Percentiles rank a stretch among this genome's conserved stretches.
Evolutionary conservation across 2,888 invertebrate species (phyloP).

Genomic region (Cloeon dipterum): DNA sequence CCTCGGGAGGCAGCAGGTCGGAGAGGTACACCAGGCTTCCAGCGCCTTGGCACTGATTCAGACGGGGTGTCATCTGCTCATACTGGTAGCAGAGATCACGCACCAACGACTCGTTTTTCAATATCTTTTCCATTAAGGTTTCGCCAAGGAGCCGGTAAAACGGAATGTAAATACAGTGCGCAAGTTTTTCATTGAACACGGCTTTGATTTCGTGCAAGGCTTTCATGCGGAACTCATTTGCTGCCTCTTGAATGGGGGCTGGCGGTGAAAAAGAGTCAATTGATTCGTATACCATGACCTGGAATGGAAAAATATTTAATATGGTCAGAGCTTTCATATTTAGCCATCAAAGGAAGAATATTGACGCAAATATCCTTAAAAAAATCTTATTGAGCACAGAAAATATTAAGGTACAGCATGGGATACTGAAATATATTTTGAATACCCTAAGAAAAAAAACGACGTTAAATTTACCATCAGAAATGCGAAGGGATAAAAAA

Average conservation of each 20-base stretch:
- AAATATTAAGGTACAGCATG: too few relatives aligned
- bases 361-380: too few relatives aligned
- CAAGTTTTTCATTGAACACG: slow-evolving; percentile 68
- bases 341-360: too few relatives aligned
- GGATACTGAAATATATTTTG: too few relatives aligned
- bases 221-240: slow-evolving; percentile 14
- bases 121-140: slow-evolving; percentile 40
- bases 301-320: too few relatives aligned
- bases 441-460: too few relatives aligned
- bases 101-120: slow-evolving; percentile 57
- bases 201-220: slow-evolving; percentile 55
- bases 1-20: slow-evolving; percentile 8
- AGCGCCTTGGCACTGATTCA: slow-evolving; percentile 4
- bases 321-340: too few relatives aligned
- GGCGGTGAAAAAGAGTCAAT: slow-evolving; percentile 33
- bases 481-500: too few relatives aligned
- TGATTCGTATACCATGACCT: slow-evolving; percentile 21
- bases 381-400: too few relatives aligned
- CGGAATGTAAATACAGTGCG: slow-evolving; percentile 55
- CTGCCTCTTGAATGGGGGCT: slow-evolving; percentile 10
- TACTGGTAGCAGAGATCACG: slow-evolving; percentile 53
- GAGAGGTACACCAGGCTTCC: slow-evolving; percentile 8
- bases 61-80: slow-evolving; percentile 25
- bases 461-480: too few relatives aligned
- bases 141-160: slow-evolving; percentile 52